Conservation (phyloP, 2,888 invertebrate genomes). For the Diogma glabrata region DNA sequence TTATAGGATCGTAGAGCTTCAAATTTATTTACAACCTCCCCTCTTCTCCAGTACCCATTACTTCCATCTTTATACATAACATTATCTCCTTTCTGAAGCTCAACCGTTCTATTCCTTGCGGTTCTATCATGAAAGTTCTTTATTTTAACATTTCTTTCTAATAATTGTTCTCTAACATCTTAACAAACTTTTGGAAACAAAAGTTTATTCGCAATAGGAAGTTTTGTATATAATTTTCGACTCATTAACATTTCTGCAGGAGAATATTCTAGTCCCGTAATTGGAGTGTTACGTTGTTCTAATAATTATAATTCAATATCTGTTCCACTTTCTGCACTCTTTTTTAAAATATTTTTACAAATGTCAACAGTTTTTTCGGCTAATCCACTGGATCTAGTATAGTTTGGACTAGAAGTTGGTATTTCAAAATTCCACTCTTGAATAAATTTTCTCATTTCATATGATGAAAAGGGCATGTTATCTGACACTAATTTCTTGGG, state of each 20-base stretch:
- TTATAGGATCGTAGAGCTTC: too few species aligned
- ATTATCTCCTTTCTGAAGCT: neutral
- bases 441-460: conserved; percentile 13
- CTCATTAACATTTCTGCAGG: conserved; percentile 20
- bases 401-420: conserved; percentile 12
- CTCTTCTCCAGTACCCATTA: neutral
- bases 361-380: conserved; percentile 14
- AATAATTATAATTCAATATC: conserved; percentile 18
- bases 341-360: conserved; percentile 13
- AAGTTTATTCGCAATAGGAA: conserved; percentile 13
- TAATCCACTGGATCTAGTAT: conserved; percentile 15
- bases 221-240: conserved; percentile 16
- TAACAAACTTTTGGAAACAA: too few species aligned
- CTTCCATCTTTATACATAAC: neutral
- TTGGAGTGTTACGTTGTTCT: conserved; percentile 21
- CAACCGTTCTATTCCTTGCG: neutral
- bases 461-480: conserved; percentile 15
- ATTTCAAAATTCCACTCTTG: conserved; percentile 14
- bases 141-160: conserved; percentile 11
- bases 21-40: neutral
- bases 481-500: conserved; percentile 16
- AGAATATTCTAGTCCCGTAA: conserved; percentile 16
- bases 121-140: conserved; percentile 16
- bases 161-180: conserved; percentile 3
- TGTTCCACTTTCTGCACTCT: conserved; percentile 8